A percentile compares a stretch with the other conserved stretches of the same genome.
Conservation (phyloP, 1,140 invertebrate species). For the Temnothorax nylanderi region DNA sequence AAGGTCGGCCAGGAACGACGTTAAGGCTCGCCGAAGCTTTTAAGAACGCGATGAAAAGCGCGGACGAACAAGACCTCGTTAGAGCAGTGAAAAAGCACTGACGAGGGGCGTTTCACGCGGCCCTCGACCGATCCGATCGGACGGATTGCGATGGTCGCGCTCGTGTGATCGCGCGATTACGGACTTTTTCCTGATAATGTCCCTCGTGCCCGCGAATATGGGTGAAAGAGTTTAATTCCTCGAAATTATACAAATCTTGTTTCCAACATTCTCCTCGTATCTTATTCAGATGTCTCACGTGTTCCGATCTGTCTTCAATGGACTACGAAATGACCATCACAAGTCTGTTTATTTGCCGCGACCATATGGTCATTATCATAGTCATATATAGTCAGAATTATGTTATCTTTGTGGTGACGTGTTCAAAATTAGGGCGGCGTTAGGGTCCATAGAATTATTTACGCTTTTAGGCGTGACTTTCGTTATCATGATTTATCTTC, state of each 20-base stretch:
- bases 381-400: not conserved
- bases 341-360: not conserved
- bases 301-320: not conserved
- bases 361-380: not conserved
- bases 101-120: conserved; percentile 36
- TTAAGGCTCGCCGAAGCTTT: conserved; percentile 31
- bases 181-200: not conserved
- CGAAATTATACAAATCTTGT: not conserved
- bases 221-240: not conserved
- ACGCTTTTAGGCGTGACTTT: not conserved
- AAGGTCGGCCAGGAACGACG: not conserved
- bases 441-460: not conserved
- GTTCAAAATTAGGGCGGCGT: not conserved
- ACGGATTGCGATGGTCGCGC: not conserved
- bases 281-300: not conserved
- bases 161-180: conserved; percentile 4
- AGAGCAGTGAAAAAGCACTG: conserved; percentile 42
- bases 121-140: not conserved
- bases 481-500: not conserved
- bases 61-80: conserved; percentile 69
- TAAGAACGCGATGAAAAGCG: conserved; percentile 31
- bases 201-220: not conserved
- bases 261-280: not conserved
- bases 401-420: not conserved
- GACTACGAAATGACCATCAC: too few species aligned